phyloP scores from a whole-genome alignment of 2,797 vertebrate genomes.

The Hydrocynus forskahlii region DNA sequence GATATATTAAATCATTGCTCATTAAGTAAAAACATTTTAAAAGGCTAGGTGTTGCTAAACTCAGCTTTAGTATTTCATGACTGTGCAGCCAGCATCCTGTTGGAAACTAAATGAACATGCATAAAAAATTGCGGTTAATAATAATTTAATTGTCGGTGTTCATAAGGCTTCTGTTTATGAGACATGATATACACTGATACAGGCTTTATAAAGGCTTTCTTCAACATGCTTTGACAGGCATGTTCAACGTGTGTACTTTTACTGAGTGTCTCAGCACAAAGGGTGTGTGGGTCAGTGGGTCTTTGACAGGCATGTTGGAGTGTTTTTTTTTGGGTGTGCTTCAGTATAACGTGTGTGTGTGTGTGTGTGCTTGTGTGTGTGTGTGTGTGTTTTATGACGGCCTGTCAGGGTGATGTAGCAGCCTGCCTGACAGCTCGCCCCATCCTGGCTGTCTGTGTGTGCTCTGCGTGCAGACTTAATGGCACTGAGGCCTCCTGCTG shows the following conservation, averaged over 20 bases:
- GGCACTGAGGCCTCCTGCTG: conserved; percentile 32
- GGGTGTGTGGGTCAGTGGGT: background rate
- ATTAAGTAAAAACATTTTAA: no score
- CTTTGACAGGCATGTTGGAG: background rate
- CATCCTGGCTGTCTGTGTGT: conserved; percentile 16
- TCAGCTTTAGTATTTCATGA: no score
- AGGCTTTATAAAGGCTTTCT: no score
- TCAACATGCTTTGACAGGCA: no score
- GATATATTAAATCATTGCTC: no score
- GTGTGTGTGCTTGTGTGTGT: conserved; percentile 7
- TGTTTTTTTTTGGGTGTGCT: background rate
- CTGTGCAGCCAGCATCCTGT: no score
- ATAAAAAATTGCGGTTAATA: no score
- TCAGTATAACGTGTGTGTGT: background rate
- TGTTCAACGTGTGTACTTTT: background rate
- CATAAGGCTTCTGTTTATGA: no score
- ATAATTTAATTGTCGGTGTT: no score
- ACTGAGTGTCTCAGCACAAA: background rate
- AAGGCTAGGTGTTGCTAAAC: no score
- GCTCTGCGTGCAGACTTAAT: conserved; percentile 27
- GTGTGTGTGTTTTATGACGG: background rate
- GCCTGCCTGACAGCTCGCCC: background rate
- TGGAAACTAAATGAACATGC: no score
- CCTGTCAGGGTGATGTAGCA: conserved; percentile 32
- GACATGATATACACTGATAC: no score